Evolutionary conservation across 2,888 invertebrate genomes (phyloP).

Genomic region (Cistogaster globosa): DNA sequence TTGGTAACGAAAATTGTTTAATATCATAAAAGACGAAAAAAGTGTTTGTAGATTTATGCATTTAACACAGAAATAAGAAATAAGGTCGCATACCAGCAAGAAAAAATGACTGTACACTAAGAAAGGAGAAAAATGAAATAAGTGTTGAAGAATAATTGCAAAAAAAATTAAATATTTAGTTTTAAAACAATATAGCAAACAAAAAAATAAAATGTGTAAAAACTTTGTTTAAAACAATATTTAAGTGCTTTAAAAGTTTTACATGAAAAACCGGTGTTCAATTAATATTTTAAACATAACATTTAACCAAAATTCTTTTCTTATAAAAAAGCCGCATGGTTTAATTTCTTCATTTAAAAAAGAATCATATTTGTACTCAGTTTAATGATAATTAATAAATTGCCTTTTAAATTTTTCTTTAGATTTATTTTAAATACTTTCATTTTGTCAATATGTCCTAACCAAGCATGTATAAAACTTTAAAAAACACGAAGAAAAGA

Average conservation of each 20-base stretch:
- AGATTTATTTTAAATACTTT: conserved; percentile 60
- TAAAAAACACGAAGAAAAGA: conserved; percentile 65
- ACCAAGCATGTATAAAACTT: conserved; percentile 70
- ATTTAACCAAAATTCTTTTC: background rate
- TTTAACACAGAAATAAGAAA: conserved; percentile 51
- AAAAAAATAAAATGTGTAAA: background rate
- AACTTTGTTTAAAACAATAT: background rate
- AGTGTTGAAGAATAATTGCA: conserved; percentile 60
- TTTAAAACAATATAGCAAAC: conserved; percentile 5
- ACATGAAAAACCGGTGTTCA: background rate
- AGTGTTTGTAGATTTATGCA: background rate
- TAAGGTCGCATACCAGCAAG: conserved; percentile 69
- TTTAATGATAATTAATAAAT: too few species aligned
- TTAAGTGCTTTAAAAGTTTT: background rate
- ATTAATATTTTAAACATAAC: background rate
- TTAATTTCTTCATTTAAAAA: background rate
- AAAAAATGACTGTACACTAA: conserved; percentile 74
- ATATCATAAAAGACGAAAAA: background rate
- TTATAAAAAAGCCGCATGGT: conserved; percentile 27
- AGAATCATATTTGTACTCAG: background rate
- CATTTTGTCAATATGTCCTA: conserved; percentile 71
- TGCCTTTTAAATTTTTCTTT: conserved; percentile 13
- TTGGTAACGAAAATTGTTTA: background rate
- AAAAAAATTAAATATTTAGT: conserved; percentile 54
- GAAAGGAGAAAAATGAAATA: conserved; percentile 62